These are phyloP conservation scores for Anseranas semipalmata DNA, from an alignment of 2,113 vertebrate genomes.

Conservation along the genomic window DNA sequence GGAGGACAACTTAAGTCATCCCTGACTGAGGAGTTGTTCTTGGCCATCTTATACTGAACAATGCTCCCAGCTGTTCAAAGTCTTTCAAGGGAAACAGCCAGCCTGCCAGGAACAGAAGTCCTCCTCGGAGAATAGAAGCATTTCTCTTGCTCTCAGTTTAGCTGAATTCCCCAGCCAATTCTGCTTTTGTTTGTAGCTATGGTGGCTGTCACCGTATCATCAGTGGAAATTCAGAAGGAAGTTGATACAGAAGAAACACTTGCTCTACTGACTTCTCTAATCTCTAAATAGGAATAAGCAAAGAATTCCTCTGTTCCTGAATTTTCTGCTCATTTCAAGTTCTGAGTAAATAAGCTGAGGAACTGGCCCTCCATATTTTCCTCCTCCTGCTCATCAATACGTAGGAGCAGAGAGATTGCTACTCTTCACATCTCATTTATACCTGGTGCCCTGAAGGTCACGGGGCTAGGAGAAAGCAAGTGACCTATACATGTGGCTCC, in stretches of 20 bases:
- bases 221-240: neutral
- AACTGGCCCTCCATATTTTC: neutral
- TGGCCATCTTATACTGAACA: neutral
- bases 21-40: neutral
- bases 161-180: rapidly evolving
- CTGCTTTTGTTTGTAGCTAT: neutral
- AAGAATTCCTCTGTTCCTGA: neutral
- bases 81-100: neutral
- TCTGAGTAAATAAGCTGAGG: neutral
- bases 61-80: neutral
- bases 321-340: neutral
- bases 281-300: neutral
- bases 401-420: neutral
- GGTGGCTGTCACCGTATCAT: neutral
- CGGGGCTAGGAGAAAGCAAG: neutral
- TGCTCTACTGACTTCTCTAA: neutral
- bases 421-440: neutral
- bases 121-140: neutral
- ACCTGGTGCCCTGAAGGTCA: neutral
- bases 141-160: neutral
- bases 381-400: neutral
- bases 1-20: neutral
- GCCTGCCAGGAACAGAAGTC: neutral
- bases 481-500: neutral
- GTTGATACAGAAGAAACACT: neutral